Conservation (phyloP, 2,113 vertebrate genomes). For the Noturus placidus region DNA sequence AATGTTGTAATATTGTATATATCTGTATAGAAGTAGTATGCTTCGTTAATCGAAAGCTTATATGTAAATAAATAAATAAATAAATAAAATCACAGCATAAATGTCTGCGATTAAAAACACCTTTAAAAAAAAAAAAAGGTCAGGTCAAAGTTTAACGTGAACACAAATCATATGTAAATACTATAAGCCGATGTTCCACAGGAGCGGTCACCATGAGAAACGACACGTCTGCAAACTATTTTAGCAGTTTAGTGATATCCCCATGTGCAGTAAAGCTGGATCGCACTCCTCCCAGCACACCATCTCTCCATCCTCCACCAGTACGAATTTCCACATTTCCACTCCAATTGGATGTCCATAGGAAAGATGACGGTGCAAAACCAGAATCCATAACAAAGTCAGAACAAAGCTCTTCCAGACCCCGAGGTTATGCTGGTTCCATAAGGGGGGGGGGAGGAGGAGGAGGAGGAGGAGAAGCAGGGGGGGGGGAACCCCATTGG, state of each 20-base stretch:
- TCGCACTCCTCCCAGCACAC: conserved; percentile 89
- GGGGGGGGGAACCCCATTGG: too few species aligned
- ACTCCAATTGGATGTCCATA: conserved; percentile 76
- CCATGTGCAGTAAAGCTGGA: conserved; percentile 80
- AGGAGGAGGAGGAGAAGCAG: too few species aligned
- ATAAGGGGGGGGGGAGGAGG: too few species aligned
- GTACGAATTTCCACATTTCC: conserved; percentile 96
- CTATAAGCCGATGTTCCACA: neutral
- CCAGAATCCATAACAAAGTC: conserved; percentile 78
- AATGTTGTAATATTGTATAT: neutral
- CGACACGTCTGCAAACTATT: neutral
- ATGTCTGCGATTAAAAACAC: neutral
- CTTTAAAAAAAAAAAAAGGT: neutral
- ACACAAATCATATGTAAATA: conserved; percentile 3
- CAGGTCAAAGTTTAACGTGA: neutral
- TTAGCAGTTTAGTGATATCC: conserved; percentile 59
- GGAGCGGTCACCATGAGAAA: neutral
- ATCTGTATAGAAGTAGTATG: neutral
- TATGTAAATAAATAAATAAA: neutral
- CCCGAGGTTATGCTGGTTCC: conserved; percentile 81
- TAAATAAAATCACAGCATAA: neutral
- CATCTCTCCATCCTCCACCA: conserved; percentile 82
- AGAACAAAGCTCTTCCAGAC: conserved; percentile 79
- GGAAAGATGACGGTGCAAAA: conserved; percentile 76
- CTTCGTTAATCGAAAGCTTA: neutral